Evolutionary conservation across 2,797 vertebrate genomes (phyloP), one percentile per base, ranked within the genome.

Genomic region (Pangasius sanitwongsei): DNA sequence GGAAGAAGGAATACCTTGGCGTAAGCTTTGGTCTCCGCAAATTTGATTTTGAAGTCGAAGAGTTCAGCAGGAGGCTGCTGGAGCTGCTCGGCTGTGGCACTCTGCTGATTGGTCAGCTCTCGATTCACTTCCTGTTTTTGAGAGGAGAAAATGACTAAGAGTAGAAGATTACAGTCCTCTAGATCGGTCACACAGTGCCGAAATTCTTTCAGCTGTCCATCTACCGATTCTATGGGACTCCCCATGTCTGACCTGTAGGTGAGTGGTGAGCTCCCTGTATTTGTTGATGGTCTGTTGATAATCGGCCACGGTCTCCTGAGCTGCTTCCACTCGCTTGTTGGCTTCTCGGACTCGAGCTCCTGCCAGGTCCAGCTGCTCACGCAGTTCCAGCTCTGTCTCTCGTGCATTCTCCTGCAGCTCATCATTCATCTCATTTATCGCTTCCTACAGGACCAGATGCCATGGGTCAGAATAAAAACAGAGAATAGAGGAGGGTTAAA

Each of bases 41-140:
- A 99, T 91, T 99, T 99, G 67, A 99, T 99, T 95, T 99, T 99
- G 95, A 99, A 99, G 94, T 99, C 98, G 8, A 99, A 99, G 94
- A 98, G 97, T 93, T 99, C 98, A 0, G 97, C 96, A 0, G 97
- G 20, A 9, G 88, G 89, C 83, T 89, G 86, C 95, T 98, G 98
- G 94, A 97, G 97, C 87, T 95, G 97, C 94, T 99, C 98, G 0
- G 96, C 98, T 48, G 86, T 75, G 44, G 81, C 90, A 44, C 98
- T 98, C 93, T 98, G 98, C 94, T 98, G 98, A 87, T 95, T 99
- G 92, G 97, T 98, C 92, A 99, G 96, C 86, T 99, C 98, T 61
- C 97, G 94, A 94, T 99, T 99, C 92, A 98, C 95, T 0, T 99
- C 98, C 98, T 99, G 93, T 86, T 89, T 20, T 25, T 81, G 34